Conservation (phyloP, 2,888 invertebrate species). For the Tillus elongatus region DNA sequence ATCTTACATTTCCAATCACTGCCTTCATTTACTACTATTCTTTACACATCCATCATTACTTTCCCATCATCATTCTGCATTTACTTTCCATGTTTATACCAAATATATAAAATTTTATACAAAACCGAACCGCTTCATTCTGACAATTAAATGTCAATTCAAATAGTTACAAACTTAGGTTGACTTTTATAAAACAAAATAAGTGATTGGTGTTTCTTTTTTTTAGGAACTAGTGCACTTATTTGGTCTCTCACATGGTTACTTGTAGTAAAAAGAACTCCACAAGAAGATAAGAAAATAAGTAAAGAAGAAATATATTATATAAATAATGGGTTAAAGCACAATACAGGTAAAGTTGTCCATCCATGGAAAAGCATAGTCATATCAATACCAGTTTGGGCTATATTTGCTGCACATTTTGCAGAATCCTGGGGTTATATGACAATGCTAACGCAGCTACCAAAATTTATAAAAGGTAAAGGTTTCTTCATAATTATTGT, state of each 20-base stretch:
- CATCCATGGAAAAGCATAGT: constrained; percentile 50
- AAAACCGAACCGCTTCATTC: too few species aligned
- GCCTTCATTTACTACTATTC: too few species aligned
- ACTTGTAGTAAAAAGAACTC: neutral
- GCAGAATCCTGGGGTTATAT: constrained; percentile 82
- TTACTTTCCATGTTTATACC: too few species aligned
- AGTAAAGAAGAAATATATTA: neutral
- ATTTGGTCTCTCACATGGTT: neutral
- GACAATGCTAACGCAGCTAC: constrained; percentile 67
- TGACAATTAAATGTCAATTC: too few species aligned
- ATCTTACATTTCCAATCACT: too few species aligned
- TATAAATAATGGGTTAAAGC: neutral
- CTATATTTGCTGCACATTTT: constrained; percentile 69
- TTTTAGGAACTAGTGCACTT: neutral
- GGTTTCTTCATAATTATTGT: too few species aligned
- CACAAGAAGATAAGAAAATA: neutral
- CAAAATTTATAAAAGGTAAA: constrained; percentile 40
- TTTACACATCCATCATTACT: too few species aligned
- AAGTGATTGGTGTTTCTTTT: neutral
- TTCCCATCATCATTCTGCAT: too few species aligned
- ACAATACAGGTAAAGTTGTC: neutral
- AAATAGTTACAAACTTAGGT: too few species aligned
- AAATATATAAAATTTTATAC: too few species aligned
- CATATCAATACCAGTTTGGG: constrained; percentile 65
- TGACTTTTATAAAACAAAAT: too few species aligned